Percentiles rank a stretch among this genome's conserved stretches.
Conservation (phyloP, 2,888 invertebrate species). For the Hyposoter didymator region DNA sequence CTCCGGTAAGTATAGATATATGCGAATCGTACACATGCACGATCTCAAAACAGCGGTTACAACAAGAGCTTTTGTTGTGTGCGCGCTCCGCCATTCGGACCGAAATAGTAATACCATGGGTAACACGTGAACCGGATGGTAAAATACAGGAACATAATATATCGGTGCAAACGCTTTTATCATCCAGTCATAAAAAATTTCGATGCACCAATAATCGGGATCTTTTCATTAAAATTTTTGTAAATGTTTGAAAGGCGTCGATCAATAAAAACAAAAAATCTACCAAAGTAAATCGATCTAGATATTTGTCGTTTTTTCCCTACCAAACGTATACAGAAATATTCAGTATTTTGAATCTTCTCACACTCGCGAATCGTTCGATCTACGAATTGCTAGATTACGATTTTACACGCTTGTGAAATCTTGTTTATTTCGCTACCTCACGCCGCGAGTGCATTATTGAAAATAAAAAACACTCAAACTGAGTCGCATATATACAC, state of each 20-base stretch:
- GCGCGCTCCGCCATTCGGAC: slow-evolving; percentile 51
- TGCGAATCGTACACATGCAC: slow-evolving; percentile 1
- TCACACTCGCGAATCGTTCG: no score
- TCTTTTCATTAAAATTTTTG: neutral
- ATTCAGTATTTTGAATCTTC: no score
- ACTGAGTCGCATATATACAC: neutral
- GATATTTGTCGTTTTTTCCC: no score
- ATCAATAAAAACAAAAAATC: neutral
- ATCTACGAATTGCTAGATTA: no score
- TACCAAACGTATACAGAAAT: no score
- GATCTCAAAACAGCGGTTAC: slow-evolving; percentile 6
- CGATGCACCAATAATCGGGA: neutral
- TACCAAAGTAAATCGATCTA: neutral
- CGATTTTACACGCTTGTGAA: neutral
- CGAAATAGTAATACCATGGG: slow-evolving; percentile 15
- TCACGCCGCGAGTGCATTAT: neutral
- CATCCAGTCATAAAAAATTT: neutral
- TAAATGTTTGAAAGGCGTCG: neutral
- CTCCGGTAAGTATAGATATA: neutral
- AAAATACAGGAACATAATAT: neutral
- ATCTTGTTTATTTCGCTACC: neutral
- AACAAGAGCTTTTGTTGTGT: slow-evolving; percentile 36
- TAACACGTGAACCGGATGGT: slow-evolving; percentile 30
- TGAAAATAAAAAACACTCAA: neutral
- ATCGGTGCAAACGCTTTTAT: neutral